These are phyloP conservation scores for Nematolebias whitei DNA, from an alignment of 2,113 vertebrate species.

Conservation along the genomic window DNA sequence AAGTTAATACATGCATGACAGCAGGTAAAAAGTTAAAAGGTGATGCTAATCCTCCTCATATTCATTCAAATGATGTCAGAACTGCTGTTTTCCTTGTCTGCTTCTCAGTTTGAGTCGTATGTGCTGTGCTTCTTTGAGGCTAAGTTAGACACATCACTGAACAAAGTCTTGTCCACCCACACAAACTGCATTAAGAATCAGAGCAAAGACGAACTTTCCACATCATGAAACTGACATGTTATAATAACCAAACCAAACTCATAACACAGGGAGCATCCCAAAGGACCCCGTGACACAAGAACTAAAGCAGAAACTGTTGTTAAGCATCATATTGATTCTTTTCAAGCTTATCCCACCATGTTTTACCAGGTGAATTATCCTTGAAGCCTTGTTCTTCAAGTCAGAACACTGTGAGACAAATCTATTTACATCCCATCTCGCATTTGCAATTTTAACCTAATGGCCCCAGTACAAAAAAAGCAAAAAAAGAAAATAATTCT, in stretches of 20 bases:
- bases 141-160: slow-evolving; percentile 19
- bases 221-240: slow-evolving; percentile 42
- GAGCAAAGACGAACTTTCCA: slow-evolving; percentile 29
- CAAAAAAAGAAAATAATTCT: slow-evolving; percentile 59
- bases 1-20: background rate
- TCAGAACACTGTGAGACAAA: slow-evolving; percentile 47
- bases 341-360: slow-evolving; percentile 35
- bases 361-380: slow-evolving; percentile 52
- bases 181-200: slow-evolving; percentile 12
- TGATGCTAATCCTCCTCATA: background rate
- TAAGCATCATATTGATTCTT: slow-evolving; percentile 45
- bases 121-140: slow-evolving; percentile 5
- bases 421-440: slow-evolving; percentile 36
- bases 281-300: slow-evolving; percentile 24
- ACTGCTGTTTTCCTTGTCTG: slow-evolving; percentile 2
- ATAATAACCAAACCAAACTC: slow-evolving; percentile 26
- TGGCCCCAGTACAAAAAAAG: slow-evolving; percentile 54
- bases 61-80: background rate
- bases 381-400: slow-evolving; percentile 60
- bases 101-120: slow-evolving; percentile 24
- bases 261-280: slow-evolving; percentile 20
- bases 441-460: slow-evolving; percentile 59
- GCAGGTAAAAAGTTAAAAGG: background rate
- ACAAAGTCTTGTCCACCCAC: slow-evolving; percentile 29
- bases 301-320: slow-evolving; percentile 33